phyloP scores from a whole-genome alignment of 2,888 invertebrate species.

The Macrosoma leucophasiata region DNA sequence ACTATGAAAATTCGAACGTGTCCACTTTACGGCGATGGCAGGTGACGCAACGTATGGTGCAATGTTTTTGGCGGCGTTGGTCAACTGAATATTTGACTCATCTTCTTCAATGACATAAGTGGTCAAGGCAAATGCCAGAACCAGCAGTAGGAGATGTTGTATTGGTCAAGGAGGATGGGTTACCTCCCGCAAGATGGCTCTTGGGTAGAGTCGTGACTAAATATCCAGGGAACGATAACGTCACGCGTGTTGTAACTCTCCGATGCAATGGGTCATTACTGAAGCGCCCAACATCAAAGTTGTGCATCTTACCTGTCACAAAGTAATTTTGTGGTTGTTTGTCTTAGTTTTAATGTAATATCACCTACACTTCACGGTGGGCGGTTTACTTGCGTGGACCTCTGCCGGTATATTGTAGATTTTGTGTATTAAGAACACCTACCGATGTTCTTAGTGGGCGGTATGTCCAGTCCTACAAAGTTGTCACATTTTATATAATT shows the following conservation, averaged over 20 bases:
- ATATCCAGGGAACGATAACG: background rate
- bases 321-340: background rate
- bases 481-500: too few relatives aligned
- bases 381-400: background rate
- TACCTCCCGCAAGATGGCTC: background rate
- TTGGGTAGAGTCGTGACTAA: background rate
- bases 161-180: too few relatives aligned
- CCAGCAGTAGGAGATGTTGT: background rate
- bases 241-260: background rate
- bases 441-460: background rate
- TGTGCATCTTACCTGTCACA: background rate
- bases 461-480: too few relatives aligned
- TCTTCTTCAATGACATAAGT: background rate
- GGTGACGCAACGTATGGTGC: slow-evolving; percentile 18
- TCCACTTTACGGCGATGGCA: slow-evolving; percentile 22
- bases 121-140: background rate
- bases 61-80: slow-evolving; percentile 26
- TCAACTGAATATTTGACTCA: background rate
- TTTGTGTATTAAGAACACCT: background rate
- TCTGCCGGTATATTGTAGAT: background rate
- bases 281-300: background rate
- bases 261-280: background rate
- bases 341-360: background rate
- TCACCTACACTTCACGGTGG: background rate
- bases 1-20: slow-evolving; percentile 15